These are phyloP conservation scores for Probosciger aterrimus DNA, from an alignment of 2,113 vertebrate species.

Conservation along the genomic window DNA sequence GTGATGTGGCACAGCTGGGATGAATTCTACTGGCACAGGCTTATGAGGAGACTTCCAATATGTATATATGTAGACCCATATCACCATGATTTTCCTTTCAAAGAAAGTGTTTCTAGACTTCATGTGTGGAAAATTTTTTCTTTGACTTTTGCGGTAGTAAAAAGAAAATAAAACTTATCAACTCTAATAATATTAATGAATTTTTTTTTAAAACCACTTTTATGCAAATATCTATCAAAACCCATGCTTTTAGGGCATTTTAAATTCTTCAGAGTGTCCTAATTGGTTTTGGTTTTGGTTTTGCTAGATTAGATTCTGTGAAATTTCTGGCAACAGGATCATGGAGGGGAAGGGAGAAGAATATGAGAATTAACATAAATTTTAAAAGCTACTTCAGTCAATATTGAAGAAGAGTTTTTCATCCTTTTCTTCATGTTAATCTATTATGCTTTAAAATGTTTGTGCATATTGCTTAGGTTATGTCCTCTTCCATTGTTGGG, in stretches of 20 bases:
- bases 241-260: not conserved
- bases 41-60: not conserved
- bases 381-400: not conserved
- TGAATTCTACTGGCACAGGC: not conserved
- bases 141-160: not conserved
- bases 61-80: rapidly evolving
- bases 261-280: not conserved
- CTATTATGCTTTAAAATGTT: not conserved
- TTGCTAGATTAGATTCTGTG: not conserved
- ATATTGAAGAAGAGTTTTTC: not conserved
- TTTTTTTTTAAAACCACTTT: not conserved
- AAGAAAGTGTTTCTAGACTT: not conserved
- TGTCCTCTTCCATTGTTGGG: not conserved
- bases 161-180: not conserved
- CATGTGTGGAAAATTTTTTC: not conserved
- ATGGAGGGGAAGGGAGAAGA: not conserved
- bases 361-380: not conserved
- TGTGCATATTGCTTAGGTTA: not conserved
- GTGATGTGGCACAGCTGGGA: not conserved
- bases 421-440: not conserved
- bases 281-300: not conserved
- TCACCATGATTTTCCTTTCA: not conserved
- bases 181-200: not conserved
- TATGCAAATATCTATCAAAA: not conserved
- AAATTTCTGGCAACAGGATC: not conserved